Percentiles rank a stretch among this genome's conserved stretches.
These are phyloP conservation scores for Philereme transversata DNA, from an alignment of 2,888 invertebrate species.

Conservation along the genomic window DNA sequence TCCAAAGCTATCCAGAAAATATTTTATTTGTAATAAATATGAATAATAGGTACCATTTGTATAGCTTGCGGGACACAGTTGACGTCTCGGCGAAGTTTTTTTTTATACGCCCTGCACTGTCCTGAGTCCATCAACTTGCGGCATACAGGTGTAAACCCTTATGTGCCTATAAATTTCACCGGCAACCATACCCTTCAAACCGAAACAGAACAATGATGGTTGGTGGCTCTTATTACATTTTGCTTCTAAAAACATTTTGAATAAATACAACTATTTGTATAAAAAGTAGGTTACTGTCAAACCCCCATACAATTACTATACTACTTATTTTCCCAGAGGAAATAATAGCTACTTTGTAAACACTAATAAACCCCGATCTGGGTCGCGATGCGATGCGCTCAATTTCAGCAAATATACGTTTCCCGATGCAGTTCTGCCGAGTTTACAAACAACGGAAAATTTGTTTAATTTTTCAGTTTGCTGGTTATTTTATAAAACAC, in stretches of 20 bases:
- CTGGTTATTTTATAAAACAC: slow-evolving; percentile 9
- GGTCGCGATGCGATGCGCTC: slow-evolving; percentile 19
- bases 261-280: no score
- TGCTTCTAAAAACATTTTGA: no score
- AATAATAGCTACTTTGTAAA: slow-evolving; percentile 3
- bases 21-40: slow-evolving; percentile 10
- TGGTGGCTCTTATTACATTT: no score
- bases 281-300: not conserved
- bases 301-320: not conserved
- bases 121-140: no score
- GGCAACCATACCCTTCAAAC: no score
- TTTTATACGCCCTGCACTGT: no score
- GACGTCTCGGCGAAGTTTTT: no score
- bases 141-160: no score
- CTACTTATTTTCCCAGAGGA: not conserved
- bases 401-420: slow-evolving; percentile 20
- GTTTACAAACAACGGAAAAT: slow-evolving; percentile 13
- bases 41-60: slow-evolving; percentile 9
- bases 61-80: slow-evolving; percentile 1
- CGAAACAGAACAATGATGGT: no score
- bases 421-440: slow-evolving; percentile 20
- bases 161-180: no score
- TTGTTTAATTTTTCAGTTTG: slow-evolving; percentile 22
- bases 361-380: slow-evolving; percentile 17
- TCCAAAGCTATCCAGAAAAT: not conserved